Base-by-base conservation (phyloP, 2,113 vertebrate genomes). In the Thunnus thynnus region DNA sequence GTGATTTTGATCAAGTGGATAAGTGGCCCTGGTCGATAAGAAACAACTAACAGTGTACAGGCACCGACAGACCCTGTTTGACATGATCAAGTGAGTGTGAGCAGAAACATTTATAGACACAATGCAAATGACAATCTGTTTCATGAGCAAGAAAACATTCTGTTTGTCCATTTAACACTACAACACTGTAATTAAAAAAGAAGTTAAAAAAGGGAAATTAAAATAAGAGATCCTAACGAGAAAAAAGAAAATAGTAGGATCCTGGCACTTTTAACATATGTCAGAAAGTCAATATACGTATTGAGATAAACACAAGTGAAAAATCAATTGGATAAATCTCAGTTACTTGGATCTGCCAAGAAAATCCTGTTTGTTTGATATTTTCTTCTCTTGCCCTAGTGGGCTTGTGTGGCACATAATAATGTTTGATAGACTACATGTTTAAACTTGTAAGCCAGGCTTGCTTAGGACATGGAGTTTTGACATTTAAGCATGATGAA, bases 1-100 rank as follows among this genome's bases (percentile, higher is more conserved):
- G 79, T 82, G 77, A 89, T 85, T 89, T 76, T 78, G 66, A 82
- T 89, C 83, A 79, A 86, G 76, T 32, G 76, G 76, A 63, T 51
- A 78, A 74, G 14, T 56, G 72, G 58, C n/a, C 7, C n/a, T 47
- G 55, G 73, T 65, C 70, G 47, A 86, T 87, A 84, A 70, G 13
- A 56, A 83, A 72, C 51, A 68, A 82, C 47, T 25, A 14, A 18
- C 44, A 50, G 11, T 60, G 13, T 50, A 47, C 46, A 48, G 77
- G 54, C 36, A 76, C 30, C 44, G 13, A 20, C 46, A 41, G 63
- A 48, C 18, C 66, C 17, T 25, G 13, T 64, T 48, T 11, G 62
- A 30, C 50, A 18, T 17, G 3, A 48, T 55, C 36, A 57, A 69
- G 20, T 58, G 47, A 55, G 63, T 44, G 22, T 13, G 32, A 41